Conservation (phyloP, 2,113 vertebrate species). For the Calidris pugnax region DNA sequence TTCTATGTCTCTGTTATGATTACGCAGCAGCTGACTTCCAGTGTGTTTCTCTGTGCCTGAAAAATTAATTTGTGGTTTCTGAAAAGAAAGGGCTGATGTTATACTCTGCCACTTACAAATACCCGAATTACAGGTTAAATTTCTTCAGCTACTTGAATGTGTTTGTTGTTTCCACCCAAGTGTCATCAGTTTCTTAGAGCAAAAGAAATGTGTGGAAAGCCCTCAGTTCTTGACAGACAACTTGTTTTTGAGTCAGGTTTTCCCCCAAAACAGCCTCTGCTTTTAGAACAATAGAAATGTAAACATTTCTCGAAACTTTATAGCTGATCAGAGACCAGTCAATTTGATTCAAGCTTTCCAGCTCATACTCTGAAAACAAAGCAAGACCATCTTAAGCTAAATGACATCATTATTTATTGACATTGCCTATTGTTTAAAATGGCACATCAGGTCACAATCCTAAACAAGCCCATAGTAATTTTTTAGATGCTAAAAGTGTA, state of each 20-base stretch:
- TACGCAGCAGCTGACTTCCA: neutral
- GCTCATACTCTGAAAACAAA: neutral
- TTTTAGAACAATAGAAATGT: conserved; percentile 12
- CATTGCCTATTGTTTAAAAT: conserved; percentile 28
- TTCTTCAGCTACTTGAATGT: neutral
- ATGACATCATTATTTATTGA: neutral
- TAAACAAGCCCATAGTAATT: neutral
- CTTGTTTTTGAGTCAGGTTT: neutral
- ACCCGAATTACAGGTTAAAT: neutral
- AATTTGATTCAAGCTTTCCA: conserved; percentile 14
- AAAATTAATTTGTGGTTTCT: neutral
- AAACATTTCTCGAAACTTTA: conserved; percentile 17
- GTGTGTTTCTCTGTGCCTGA: neutral
- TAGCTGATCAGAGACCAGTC: neutral
- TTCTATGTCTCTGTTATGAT: neutral
- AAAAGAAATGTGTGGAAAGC: neutral
- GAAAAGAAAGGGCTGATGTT: neutral
- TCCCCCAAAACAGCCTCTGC: neutral
- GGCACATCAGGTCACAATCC: neutral
- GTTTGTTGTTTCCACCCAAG: neutral
- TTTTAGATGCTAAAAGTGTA: neutral
- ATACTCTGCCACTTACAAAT: neutral
- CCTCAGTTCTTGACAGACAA: neutral
- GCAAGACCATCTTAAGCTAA: neutral
- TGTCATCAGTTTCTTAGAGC: neutral